A percentile compares a stretch with the other conserved stretches of the same genome.
Evolutionary conservation across 2,888 invertebrate genomes (phyloP).

Genomic region (Philaethria dido): DNA sequence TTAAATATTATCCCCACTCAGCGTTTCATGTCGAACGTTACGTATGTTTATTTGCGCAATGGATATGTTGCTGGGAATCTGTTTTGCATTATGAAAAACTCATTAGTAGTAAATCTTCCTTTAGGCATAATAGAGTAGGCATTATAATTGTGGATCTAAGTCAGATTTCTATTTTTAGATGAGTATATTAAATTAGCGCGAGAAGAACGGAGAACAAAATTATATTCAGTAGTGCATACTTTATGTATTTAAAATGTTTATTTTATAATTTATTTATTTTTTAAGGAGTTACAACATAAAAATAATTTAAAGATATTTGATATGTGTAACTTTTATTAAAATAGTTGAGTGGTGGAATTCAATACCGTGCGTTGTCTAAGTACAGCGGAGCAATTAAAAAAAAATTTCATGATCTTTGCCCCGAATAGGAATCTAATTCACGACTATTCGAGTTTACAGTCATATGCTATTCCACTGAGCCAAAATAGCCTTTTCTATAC

Average conservation of each 20-base stretch:
- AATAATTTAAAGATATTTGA: too few species aligned
- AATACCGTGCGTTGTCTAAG: too few species aligned
- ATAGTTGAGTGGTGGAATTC: too few species aligned
- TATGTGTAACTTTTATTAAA: too few species aligned
- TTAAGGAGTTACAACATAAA: too few species aligned
- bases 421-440: too few species aligned
- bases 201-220: not conserved
- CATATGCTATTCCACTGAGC: too few species aligned
- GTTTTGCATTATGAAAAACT: slow-evolving; percentile 3
- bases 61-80: slow-evolving; percentile 19
- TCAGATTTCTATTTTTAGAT: not conserved
- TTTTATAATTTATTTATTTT: too few species aligned
- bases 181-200: not conserved
- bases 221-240: not conserved
- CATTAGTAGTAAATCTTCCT: not conserved
- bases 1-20: slow-evolving; percentile 25
- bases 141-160: slow-evolving; percentile 4
- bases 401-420: too few species aligned
- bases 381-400: too few species aligned
- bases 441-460: too few species aligned
- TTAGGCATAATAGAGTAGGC: not conserved
- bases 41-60: slow-evolving; percentile 23
- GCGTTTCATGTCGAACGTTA: slow-evolving; percentile 21
- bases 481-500: too few species aligned
- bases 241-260: not conserved